Evolutionary conservation across 2,888 invertebrate species (phyloP), one percentile per base, ranked within the genome.

Genomic region (Oxycera nigricornis): DNA sequence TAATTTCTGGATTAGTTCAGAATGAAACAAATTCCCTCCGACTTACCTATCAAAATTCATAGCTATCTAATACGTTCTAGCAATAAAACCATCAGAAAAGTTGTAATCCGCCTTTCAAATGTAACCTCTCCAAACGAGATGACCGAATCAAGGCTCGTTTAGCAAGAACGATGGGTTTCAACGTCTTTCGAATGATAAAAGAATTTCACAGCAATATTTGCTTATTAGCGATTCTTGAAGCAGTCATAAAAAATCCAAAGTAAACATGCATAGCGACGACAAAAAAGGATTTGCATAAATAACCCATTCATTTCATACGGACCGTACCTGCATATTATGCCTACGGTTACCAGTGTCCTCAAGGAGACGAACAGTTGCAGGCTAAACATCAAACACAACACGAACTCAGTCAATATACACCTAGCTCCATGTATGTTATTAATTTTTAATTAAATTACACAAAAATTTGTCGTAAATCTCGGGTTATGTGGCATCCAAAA

Each of bases 381-480:
- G 46, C 14, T 46, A 17, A 46, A 17, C 46, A 24, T 28, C 14
- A 50, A 50, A 20, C 9, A 28, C 68, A 4, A 17, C 50, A 28
- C 30, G 50, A 50, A 68, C 28, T 55, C 57, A n/a, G 24, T 30
- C 70, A 70, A 31, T 52, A 14, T 46, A n/a, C 17, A 22, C 30
- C n/a, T n/a, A n/a, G n/a, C n/a, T n/a, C 35, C n/a, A 41, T 46
- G 41, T 46, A 28, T 46, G 30, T 31, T 57, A 73, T 73, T 73
- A 61, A 73, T 73, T 61, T 73, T 73, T 73, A 62, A 73, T 73
- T 73, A 73, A 73, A 73, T 73, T 73, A 73, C 73, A 73, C 73
- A 30, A 62, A 73, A 73, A 73, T 73, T 73, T 73, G 73, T 73
- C 73, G 62, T 73, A 73, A 73, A 73, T 73, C 59, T 31, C 61